phyloP scores from a whole-genome alignment of 1,140 invertebrate species.

The Akabosia matsudoensis region DNA sequence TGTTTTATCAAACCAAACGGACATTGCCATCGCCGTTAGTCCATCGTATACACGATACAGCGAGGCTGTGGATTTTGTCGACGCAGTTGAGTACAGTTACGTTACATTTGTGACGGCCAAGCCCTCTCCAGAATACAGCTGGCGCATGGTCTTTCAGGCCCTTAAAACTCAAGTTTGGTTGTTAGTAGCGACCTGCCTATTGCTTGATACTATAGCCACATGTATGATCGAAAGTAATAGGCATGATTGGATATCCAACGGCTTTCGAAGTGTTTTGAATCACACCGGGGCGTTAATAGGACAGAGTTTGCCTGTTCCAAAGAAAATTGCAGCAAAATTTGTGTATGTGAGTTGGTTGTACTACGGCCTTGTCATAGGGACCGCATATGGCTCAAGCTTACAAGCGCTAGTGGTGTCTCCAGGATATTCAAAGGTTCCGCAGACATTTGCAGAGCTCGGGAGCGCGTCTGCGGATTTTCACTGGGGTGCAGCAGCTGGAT shows the following conservation, averaged over 20 bases:
- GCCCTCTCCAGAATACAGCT: background rate
- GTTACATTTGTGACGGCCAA: background rate
- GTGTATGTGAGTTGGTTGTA: background rate
- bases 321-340: background rate
- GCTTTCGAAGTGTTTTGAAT: background rate
- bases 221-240: background rate
- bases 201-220: background rate
- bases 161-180: background rate
- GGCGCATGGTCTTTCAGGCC: background rate
- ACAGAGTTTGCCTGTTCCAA: background rate
- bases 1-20: background rate
- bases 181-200: background rate
- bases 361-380: background rate
- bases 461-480: background rate
- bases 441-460: background rate
- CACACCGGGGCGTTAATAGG: background rate
- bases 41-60: background rate
- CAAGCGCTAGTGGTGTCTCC: background rate
- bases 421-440: background rate
- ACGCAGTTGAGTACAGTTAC: background rate
- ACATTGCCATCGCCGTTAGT: background rate
- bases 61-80: background rate
- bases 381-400: background rate
- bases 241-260: background rate
- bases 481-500: background rate